These are phyloP conservation scores for Centropus bengalensis DNA, from an alignment of 2,113 vertebrate species.

Conservation along the genomic window DNA sequence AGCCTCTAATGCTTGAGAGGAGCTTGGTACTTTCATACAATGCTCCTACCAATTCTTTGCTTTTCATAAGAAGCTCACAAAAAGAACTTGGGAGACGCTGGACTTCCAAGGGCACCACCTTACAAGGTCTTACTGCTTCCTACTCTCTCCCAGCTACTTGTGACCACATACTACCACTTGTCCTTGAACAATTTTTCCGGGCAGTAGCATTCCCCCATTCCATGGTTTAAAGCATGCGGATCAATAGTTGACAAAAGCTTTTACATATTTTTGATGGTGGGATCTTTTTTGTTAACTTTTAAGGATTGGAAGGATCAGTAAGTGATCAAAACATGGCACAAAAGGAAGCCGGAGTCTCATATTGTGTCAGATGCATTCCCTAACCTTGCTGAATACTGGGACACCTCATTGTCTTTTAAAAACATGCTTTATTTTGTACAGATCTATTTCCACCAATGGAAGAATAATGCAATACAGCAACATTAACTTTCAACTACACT, in stretches of 20 bases:
- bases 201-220: not conserved
- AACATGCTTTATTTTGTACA: not conserved
- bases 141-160: not conserved
- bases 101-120: not conserved
- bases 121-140: not conserved
- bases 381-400: not conserved
- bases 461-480: not conserved
- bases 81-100: not conserved
- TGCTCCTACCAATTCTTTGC: not conserved
- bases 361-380: not conserved
- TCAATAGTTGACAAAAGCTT: not conserved
- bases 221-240: not conserved
- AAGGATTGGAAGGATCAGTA: not conserved
- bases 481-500: not conserved
- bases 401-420: not conserved
- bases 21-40: not conserved
- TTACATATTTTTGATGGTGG: not conserved
- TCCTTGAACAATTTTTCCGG: not conserved
- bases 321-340: not conserved
- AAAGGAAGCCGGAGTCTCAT: not conserved
- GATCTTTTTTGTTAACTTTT: not conserved
- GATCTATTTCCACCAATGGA: not conserved
- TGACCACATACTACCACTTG: not conserved
- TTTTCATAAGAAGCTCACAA: not conserved
- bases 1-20: not conserved